A percentile compares a stretch with the other conserved stretches of the same genome.
Evolutionary conservation across 2,797 vertebrate genomes (phyloP).

Genomic region (Hozukius guyotensis): DNA sequence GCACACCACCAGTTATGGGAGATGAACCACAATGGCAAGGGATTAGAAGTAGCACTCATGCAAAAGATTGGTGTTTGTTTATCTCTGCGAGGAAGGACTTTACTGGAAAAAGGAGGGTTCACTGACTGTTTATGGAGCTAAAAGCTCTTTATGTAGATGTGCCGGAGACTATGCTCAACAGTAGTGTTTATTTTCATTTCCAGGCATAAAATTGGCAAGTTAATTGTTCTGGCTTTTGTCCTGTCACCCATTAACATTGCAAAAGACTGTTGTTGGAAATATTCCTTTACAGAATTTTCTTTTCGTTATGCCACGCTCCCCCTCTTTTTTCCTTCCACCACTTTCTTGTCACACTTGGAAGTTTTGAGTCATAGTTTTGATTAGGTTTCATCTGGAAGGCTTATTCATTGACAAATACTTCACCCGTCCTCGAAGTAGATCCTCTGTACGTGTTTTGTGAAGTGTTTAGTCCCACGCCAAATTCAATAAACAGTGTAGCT

Average conservation of each 20-base stretch:
- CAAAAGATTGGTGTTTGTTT: conserved; percentile 73
- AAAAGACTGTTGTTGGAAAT: conserved; percentile 53
- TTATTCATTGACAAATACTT: conserved; percentile 33
- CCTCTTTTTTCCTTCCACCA: neutral
- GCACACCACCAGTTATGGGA: conserved; percentile 15
- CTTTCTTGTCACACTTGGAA: conserved; percentile 24
- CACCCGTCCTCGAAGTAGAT: neutral
- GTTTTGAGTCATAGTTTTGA: conserved; percentile 48
- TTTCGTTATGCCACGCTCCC: conserved; percentile 13
- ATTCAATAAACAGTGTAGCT: conserved; percentile 20
- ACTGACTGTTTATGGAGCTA: conserved; percentile 72
- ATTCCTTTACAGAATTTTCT: conserved; percentile 39
- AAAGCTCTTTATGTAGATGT: conserved; percentile 70
- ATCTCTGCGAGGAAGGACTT: conserved; percentile 62
- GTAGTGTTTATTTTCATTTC: conserved; percentile 77
- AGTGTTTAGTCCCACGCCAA: conserved; percentile 17
- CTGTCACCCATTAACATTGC: conserved; percentile 48
- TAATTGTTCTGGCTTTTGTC: conserved; percentile 63
- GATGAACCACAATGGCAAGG: conserved; percentile 32
- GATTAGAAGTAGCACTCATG: conserved; percentile 54
- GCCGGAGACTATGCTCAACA: conserved; percentile 55
- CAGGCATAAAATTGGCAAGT: conserved; percentile 66
- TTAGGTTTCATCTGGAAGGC: conserved; percentile 29
- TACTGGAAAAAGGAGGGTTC: conserved; percentile 70
- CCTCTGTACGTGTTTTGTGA: conserved; percentile 1